These are phyloP conservation scores for Acleris cristana DNA, from an alignment of 2,888 invertebrate species.

Conservation along the genomic window DNA sequence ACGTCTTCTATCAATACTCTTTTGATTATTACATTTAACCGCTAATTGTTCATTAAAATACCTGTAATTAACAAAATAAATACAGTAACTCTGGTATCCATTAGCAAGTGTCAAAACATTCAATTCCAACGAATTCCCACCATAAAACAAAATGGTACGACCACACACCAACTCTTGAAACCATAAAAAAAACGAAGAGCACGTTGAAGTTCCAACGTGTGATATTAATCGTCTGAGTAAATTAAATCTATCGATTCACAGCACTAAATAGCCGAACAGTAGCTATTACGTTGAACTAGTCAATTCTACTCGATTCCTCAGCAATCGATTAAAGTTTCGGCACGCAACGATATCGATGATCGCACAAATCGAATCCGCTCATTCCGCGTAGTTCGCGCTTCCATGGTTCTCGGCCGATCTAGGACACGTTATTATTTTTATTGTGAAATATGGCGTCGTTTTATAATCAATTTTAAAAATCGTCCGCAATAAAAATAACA, in stretches of 20 bases:
- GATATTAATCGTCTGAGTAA: slow-evolving; percentile 30
- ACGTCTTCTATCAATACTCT: neutral
- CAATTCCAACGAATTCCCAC: slow-evolving; percentile 27
- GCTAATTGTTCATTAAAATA: neutral
- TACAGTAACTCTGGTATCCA: slow-evolving; percentile 5
- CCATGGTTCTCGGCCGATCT: slow-evolving; percentile 19
- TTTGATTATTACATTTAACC: neutral
- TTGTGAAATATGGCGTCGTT: slow-evolving; percentile 32
- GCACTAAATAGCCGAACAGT: slow-evolving; percentile 32
- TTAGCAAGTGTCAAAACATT: slow-evolving; percentile 33
- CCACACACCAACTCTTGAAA: slow-evolving; percentile 22
- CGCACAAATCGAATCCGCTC: slow-evolving; percentile 21
- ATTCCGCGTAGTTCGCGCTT: slow-evolving; percentile 20
- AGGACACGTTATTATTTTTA: slow-evolving; percentile 33
- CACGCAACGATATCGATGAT: slow-evolving; percentile 42
- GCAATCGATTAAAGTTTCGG: slow-evolving; percentile 51
- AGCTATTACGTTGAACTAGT: slow-evolving; percentile 27
- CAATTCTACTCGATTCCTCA: slow-evolving; percentile 28
- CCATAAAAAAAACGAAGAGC: slow-evolving; percentile 20
- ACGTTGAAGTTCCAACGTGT: slow-evolving; percentile 19
- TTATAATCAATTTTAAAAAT: slow-evolving; percentile 20
- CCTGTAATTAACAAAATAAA: slow-evolving; percentile 8
- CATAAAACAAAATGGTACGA: slow-evolving; percentile 28
- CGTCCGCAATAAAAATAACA: slow-evolving; percentile 26
- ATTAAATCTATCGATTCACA: slow-evolving; percentile 34